A percentile compares a stretch with the other conserved stretches of the same genome.
Evolutionary conservation across 2,797 vertebrate species (phyloP).

Genomic region (Valencia hispanica): DNA sequence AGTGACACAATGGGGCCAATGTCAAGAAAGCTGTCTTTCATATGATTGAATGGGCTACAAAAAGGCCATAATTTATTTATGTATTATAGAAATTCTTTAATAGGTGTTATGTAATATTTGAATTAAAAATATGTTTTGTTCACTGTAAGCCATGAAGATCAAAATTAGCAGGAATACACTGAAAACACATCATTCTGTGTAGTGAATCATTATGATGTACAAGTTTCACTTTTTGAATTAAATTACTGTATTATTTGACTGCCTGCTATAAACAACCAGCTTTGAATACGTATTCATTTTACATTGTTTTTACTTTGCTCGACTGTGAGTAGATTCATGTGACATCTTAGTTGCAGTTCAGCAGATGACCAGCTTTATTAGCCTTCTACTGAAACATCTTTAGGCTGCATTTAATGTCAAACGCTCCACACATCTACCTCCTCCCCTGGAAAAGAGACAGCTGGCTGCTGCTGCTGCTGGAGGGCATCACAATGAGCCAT

Average conservation of each 20-base stretch:
- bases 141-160: background rate
- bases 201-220: background rate
- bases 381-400: constrained; percentile 64
- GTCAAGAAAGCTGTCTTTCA: background rate
- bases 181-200: background rate
- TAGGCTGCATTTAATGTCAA: constrained; percentile 74
- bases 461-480: constrained; percentile 53
- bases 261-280: background rate
- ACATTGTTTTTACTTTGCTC: constrained; percentile 16
- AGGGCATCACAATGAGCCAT: constrained; percentile 54
- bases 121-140: too few relatives aligned
- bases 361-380: constrained; percentile 71
- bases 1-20: background rate
- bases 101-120: background rate
- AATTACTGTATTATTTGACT: background rate
- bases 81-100: too few relatives aligned
- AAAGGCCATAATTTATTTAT: too few relatives aligned
- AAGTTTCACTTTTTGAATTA: background rate
- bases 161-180: background rate
- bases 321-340: constrained; percentile 33
- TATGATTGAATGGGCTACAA: background rate
- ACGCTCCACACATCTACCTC: constrained; percentile 61
- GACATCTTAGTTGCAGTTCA: constrained; percentile 55
- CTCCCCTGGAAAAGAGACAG: constrained; percentile 63
- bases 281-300: background rate